Evolutionary conservation across 2,888 invertebrate genomes (phyloP), one percentile per base, ranked within the genome.

Genomic region (Hirtodrosophila duncani): DNA sequence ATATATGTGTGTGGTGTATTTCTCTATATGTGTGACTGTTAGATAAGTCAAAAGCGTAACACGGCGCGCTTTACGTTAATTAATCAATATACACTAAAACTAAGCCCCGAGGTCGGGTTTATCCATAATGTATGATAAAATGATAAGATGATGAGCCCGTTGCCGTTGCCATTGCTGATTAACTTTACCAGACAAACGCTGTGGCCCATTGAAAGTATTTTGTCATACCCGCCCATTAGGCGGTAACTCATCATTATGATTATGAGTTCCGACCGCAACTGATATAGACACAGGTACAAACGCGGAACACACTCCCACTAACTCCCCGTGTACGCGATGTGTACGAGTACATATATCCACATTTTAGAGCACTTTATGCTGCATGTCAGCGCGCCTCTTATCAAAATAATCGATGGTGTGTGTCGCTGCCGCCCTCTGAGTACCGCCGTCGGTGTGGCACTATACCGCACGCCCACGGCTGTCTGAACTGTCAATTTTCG

Each of bases 61-160:
- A 67, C 63, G 66, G 48, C 53, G 39, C 56, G 74, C n/a, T n/a
- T 79, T 79, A 79, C 71, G 67, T 75, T 75, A 79, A 75, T 75
- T 75, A 75, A 75, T 79, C 79, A 79, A 79, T 75, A 79, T 63
- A 60, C 45, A 45, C 43, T 31, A 37, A 23, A 24, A 17, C 30
- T 17, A 7, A 27, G 14, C 7, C 26, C 11, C n/a, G 8, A 6
- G 24, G 14, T 38, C 23, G 24, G 17, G 16, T 2, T 27, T 13
- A 27, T 38, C 9, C 17, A 17, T 38, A 27, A 17, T 9, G 31
- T 49, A 41, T 13, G 18, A 20, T 57, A 44, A 67, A 55, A 72
- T 58, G 48, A 55, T 26, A 24, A n/a, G n/a, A 38, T 39, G n/a
- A 53, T 45, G 43, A 43, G 20, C n/a, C n/a, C n/a, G 48, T 29